Percentiles rank a stretch among this genome's conserved stretches.
phyloP scores from a whole-genome alignment of 1,140 invertebrate genomes.

The Holotrichia oblita region DNA sequence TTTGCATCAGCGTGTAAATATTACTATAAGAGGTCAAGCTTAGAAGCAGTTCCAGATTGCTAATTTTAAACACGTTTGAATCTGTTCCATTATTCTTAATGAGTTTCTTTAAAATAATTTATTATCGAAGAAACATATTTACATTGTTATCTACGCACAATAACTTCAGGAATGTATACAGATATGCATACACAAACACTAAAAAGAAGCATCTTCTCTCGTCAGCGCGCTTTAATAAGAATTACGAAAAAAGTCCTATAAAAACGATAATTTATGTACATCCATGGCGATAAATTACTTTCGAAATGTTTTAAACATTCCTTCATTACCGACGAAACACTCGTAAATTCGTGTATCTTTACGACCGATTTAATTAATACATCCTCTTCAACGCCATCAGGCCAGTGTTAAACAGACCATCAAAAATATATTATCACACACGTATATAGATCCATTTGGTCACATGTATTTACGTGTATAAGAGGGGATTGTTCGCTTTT shows the following conservation, averaged over 20 bases:
- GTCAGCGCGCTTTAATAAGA: conserved; percentile 3
- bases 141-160: too few relatives aligned
- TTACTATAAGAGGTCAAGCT: too few relatives aligned
- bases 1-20: too few relatives aligned
- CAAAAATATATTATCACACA: conserved; percentile 28
- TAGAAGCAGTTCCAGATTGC: too few relatives aligned
- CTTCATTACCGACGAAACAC: conserved; percentile 31
- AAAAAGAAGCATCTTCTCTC: background rate
- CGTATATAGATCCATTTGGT: background rate
- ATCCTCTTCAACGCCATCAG: conserved; percentile 16
- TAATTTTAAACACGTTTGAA: too few relatives aligned
- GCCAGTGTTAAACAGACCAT: conserved; percentile 33
- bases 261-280: conserved; percentile 31
- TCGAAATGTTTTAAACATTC: conserved; percentile 24
- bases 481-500: background rate
- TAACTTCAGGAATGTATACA: too few relatives aligned
- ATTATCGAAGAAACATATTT: too few relatives aligned
- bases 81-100: too few relatives aligned
- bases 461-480: background rate
- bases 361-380: conserved; percentile 35
- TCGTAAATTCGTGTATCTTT: conserved; percentile 32
- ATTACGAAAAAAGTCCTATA: conserved; percentile 11
- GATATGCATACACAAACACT: background rate
- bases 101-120: too few relatives aligned
- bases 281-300: conserved; percentile 21